Evolutionary conservation across 1,140 invertebrate species (phyloP), one percentile per base, ranked within the genome.

Genomic region (Cephus cinctus): DNA sequence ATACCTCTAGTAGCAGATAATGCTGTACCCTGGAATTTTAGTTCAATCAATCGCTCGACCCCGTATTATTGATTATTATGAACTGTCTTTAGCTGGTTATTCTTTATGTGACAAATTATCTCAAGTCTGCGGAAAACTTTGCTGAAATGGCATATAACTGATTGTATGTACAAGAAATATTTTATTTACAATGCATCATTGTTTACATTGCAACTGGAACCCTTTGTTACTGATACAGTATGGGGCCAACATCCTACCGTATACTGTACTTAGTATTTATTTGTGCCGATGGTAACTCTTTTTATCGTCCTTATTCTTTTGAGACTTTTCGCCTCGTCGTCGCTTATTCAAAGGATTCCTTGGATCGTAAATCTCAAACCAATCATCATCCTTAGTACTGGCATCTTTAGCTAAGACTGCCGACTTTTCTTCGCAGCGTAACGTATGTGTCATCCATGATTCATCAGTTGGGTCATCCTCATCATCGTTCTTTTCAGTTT

Each of bases 321-420:
- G 34, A 8, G 34, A 15, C 34, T 40, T 54, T 65, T 81, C 83
- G 4, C 81, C 91, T 50, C 95, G 78, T 67, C 94, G 84, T 41
- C 95, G 79, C 78, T 96, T 93, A 57, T 93, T 98, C 0, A 98
- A 72, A 0, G 92, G 90, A 81, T 98, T 98, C 57, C 96, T 78
- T 0, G 97, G 96, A 79, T 98, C 95, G 64, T 89, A 89, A 47
- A 97, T 93, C 63, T 97, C 93, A 71, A 96, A 98, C 90, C 96
- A 95, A 69, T 98, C 94, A 59, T 94, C 88, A 44, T 86, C 83
- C 69, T 94, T 94, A 3, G 86, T 90, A 58, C 92, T 98, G 0
- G 96, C 96, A 81, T 99, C 97, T 69, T 96, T 94, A 0, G 96
- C 96, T 42, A 95, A 76, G 12, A 92, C 85, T 0, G 86, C 82